Conservation (phyloP, 2,888 invertebrate genomes). For the Nipponacmea schrenckii region DNA sequence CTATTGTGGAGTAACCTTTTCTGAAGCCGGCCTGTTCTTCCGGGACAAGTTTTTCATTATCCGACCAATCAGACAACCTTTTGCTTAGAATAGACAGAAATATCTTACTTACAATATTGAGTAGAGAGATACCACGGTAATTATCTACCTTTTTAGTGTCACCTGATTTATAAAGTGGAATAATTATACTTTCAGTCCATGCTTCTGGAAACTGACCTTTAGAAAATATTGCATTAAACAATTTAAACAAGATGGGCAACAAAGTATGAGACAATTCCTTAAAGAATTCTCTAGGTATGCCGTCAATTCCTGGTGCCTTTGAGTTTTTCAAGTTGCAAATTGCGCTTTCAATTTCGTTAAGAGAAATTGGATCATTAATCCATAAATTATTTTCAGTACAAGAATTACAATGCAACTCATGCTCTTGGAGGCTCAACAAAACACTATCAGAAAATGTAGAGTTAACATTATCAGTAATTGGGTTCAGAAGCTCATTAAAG, state of each 20-base stretch:
- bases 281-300: background rate
- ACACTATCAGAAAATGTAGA: background rate
- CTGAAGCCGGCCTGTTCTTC: conserved; percentile 6
- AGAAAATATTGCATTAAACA: background rate
- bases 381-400: background rate
- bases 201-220: background rate
- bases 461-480: background rate
- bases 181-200: background rate
- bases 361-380: background rate
- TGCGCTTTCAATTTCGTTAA: background rate
- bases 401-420: background rate
- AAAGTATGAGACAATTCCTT: background rate
- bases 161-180: background rate
- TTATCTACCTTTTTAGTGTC: background rate
- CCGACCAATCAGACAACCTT: background rate
- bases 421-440: background rate
- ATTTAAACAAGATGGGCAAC: background rate
- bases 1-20: background rate
- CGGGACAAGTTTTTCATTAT: background rate
- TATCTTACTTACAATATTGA: background rate
- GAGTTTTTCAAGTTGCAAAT: background rate
- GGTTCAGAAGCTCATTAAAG: background rate
- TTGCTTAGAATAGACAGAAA: background rate
- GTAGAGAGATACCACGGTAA: background rate
- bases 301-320: background rate